Evolutionary conservation across 2,797 vertebrate genomes (phyloP), one percentile per base, ranked within the genome.

Genomic region (Gadopsis bispinosus): DNA sequence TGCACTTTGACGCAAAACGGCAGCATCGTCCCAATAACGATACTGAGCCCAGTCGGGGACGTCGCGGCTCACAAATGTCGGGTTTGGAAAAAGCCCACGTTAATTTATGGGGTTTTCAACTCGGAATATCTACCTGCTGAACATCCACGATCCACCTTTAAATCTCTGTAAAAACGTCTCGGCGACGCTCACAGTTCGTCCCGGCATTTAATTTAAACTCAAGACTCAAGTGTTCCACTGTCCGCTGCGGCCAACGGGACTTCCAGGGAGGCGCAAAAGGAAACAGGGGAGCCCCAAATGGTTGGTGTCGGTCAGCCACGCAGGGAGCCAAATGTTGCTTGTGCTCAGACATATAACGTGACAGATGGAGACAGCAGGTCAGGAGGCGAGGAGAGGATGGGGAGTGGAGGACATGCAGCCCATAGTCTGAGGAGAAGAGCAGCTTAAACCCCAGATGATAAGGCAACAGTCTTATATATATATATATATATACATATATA

Each of bases 311-410:
- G 77, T 90, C 73, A 26, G 54, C 85, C 69, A 79, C 78, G 61
- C 55, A 7, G 7, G 29, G 78, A 84, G 87, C 79, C 88, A 91
- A 88, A 87, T 85, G 85, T 85, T 86, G 59, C 82, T 62, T 71
- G 64, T 75, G 79, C 67, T 84, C 73, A 88, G 86, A 88, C 86
- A 85, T 35, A 93, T 35, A 93, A 91, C 83, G 86, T 88, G 93
- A 90, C 87, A 91, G 85, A 90, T 87, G 45, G 69, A 75, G 81
- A 87, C 84, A 81, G 72, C 10, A 47, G 86, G 86, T 89, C 85
- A 85, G 82, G 84, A 70, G 84, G 83, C 75, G 81, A 90, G 69
- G 31, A 55, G 82, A 65, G 78, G 86, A 76, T 81, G 89, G 65
- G 73, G 37, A 79, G 81, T 0, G 73, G 48, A 81, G 75, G 72